Evolutionary conservation across 2,888 invertebrate species (phyloP).

Genomic region (Dusona sp.): DNA sequence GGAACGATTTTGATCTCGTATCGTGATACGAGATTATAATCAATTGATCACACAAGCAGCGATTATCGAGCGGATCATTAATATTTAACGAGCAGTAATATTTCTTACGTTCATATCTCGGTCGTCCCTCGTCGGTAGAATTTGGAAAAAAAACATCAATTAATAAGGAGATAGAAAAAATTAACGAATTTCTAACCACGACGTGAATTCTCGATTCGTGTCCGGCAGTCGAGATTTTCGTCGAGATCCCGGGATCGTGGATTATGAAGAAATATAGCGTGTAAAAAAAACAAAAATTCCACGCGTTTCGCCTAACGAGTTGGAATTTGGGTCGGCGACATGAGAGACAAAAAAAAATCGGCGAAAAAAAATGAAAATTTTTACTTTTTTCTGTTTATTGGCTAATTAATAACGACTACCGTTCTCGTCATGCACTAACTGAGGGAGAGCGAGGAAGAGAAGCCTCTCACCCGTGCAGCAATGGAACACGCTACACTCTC

Average conservation of each 20-base stretch:
- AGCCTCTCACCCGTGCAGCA: conserved; percentile 31
- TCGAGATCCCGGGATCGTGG: conserved; percentile 59
- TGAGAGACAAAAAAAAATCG: conserved; percentile 31
- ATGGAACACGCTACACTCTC: conserved; percentile 56
- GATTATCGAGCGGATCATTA: conserved; percentile 57
- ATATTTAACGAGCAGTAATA: conserved; percentile 54
- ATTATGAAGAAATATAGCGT: conserved; percentile 66
- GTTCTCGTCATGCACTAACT: conserved; percentile 53
- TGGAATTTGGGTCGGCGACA: conserved; percentile 18
- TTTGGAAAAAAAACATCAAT: conserved; percentile 44
- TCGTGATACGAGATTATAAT: conserved; percentile 28
- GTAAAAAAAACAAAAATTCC: conserved; percentile 26
- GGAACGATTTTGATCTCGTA: conserved; percentile 44
- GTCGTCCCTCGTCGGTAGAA: conserved; percentile 33
- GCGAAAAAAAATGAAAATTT: conserved; percentile 19
- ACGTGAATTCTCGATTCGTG: conserved; percentile 54
- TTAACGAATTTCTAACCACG: conserved; percentile 16
- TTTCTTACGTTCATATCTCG: conserved; percentile 37
- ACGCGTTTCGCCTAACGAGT: conserved; percentile 54
- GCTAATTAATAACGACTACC: conserved; percentile 68
- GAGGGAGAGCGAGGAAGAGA: conserved; percentile 10
- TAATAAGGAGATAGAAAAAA: conserved; percentile 37
- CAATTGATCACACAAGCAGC: conserved; percentile 32
- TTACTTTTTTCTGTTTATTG: conserved; percentile 64
- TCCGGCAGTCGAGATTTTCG: conserved; percentile 60